Percentiles rank a stretch among this genome's conserved stretches.
Evolutionary conservation across 1,140 invertebrate species (phyloP).

Genomic region (fruit fly (Drosophila melanogaster)): Release_6_plus_ISO1_MT NC_004354.4:12657501-12658000

Average conservation of each 20-base stretch:
- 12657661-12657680: neutral
- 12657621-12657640: slow-evolving; percentile 28
- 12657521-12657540: slow-evolving; percentile 80
- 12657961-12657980: neutral
- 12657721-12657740: neutral
- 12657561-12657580: slow-evolving; percentile 82
- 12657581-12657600: slow-evolving; percentile 59
- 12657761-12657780: neutral
- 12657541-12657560: slow-evolving; percentile 83
- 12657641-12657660: slow-evolving; percentile 7
- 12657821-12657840: neutral
- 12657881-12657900: too few species aligned
- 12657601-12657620: slow-evolving; percentile 35
- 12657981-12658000: neutral
- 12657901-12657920: too few species aligned
- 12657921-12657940: too few species aligned
- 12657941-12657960: too few species aligned
- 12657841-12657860: neutral
- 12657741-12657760: neutral
- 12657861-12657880: neutral
- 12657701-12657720: neutral
- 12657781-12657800: neutral
- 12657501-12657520: slow-evolving; percentile 78
- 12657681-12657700: neutral
- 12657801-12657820: neutral